phyloP scores from a whole-genome alignment of 2,113 vertebrate species.

The Crotalus tigris region DNA sequence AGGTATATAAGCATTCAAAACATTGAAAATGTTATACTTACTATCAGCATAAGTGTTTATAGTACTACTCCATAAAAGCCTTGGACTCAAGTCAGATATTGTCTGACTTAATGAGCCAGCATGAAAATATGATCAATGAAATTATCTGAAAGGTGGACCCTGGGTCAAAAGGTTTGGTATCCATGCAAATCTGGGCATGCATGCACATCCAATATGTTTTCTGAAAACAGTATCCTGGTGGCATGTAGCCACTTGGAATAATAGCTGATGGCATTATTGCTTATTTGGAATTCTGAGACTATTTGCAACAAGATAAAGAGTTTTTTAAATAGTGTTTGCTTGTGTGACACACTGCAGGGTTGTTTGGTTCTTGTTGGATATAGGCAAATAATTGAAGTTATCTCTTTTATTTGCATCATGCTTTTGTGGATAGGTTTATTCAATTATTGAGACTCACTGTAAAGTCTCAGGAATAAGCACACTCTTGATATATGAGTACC shows the following conservation, averaged over 20 bases:
- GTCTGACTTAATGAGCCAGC: neutral
- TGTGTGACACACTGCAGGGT: neutral
- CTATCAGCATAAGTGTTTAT: neutral
- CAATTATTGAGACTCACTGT: conserved; percentile 49
- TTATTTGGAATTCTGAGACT: neutral
- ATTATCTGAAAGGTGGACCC: neutral
- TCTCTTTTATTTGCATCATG: conserved; percentile 53
- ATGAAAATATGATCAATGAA: neutral
- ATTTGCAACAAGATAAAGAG: neutral
- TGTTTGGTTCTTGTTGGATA: neutral
- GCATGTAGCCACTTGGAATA: neutral
- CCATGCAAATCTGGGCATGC: neutral
- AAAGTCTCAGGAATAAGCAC: conserved; percentile 52
- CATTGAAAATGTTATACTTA: neutral
- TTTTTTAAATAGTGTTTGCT: neutral
- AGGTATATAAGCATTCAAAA: neutral
- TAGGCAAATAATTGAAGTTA: conserved; percentile 19
- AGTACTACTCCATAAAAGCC: neutral
- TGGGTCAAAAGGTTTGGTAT: neutral
- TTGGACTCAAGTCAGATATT: neutral
- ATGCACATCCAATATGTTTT: neutral
- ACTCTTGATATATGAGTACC: conserved; percentile 55
- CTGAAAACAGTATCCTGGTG: neutral
- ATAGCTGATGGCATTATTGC: neutral
- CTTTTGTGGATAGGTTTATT: conserved; percentile 39